Evolutionary conservation across 2,797 vertebrate genomes (phyloP), one percentile per base, ranked within the genome.

Genomic region (Podarcis siculus): DNA sequence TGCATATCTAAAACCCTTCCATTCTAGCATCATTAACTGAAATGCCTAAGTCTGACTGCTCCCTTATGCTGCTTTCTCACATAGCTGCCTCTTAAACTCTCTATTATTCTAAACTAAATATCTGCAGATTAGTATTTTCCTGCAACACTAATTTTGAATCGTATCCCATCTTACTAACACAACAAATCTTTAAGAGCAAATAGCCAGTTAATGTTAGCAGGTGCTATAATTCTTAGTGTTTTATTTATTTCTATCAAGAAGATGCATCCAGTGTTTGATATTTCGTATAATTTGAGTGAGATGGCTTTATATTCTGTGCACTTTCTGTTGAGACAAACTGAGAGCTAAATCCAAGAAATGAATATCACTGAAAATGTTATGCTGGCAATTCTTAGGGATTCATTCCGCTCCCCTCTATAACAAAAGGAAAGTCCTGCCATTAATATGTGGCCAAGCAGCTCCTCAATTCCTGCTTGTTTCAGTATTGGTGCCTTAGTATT

Each of bases 21-120:
- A 27, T 32, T 8, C 72, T 37, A 76, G 79, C n/a, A 49, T 4
- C 84, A 90, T 83, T 72, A 58, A 83, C 15, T 79, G 72, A 89
- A 64, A 2, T 76, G 21, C 85, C 89, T 79, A 83, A 89, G 4
- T 79, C 25, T 45, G 32, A 45, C 37, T 64, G 9, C 21, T 2
- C n/a, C 83, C 13, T 42, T 77, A 27, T 32, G 27, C 55, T 73
- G 21, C 21, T 61, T 82, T 86, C 86, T 80, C 42, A 7, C 75
- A 39, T 25, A 78, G 39, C 73, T 79, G 3, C 39, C 79, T 15
- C 23, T 75, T 76, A 77, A 23, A 23, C 21, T 72, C 3, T 85
- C 0, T 71, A 32, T 73, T 86, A 83, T n/a, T 4, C 8, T 67
- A 77, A 39, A 19, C 32, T 21, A 42, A 82, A 66, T 83, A 17